Conservation (phyloP, 2,797 vertebrate genomes). For the Diplodus puntazzo region DNA sequence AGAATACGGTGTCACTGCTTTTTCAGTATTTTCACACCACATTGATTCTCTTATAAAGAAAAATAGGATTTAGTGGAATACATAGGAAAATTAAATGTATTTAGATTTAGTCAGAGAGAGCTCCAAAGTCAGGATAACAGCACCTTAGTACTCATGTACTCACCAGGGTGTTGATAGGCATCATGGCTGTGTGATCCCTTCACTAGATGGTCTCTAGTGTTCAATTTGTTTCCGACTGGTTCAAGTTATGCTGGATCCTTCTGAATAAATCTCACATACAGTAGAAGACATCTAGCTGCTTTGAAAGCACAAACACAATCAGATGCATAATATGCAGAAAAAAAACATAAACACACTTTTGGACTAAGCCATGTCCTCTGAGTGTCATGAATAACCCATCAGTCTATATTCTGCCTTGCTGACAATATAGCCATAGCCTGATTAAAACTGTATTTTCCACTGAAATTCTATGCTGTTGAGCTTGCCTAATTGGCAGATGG, state of each 20-base stretch:
- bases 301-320: background rate
- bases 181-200: no score
- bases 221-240: background rate
- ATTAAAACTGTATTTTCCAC: slow-evolving; percentile 21
- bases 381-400: background rate
- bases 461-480: slow-evolving; percentile 28
- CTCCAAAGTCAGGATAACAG: background rate
- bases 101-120: background rate
- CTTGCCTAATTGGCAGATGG: slow-evolving; percentile 45
- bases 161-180: no score
- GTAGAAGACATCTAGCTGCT: background rate
- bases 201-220: background rate
- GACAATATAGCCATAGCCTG: background rate
- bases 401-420: background rate
- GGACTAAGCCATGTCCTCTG: background rate
- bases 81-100: background rate
- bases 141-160: no score
- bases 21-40: background rate
- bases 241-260: background rate
- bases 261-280: background rate
- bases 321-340: background rate
- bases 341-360: background rate
- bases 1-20: no score
- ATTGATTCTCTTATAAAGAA: background rate
- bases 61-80: background rate